Evolutionary conservation across 2,797 vertebrate species (phyloP).

Genomic region (Nasua narica): DNA sequence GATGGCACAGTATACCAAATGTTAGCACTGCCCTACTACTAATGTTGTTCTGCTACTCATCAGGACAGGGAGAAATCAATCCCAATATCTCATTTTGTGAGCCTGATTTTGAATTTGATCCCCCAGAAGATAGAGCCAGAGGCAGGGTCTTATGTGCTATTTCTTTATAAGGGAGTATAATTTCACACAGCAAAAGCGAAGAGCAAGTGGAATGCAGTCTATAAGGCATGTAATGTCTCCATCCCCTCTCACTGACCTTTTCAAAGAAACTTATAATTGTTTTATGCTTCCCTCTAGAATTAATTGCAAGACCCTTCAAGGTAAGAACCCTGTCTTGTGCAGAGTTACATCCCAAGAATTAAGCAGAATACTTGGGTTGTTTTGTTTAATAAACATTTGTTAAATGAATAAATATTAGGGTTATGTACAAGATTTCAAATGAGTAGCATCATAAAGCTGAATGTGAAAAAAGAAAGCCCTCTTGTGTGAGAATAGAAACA

Average conservation of each 20-base stretch:
- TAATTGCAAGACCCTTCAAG: not conserved
- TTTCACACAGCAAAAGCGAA: not conserved
- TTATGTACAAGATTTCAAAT: not conserved
- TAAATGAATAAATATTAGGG: not conserved
- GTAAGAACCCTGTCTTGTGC: accelerated
- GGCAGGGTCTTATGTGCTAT: not conserved
- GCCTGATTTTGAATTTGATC: not conserved
- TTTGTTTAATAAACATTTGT: not conserved
- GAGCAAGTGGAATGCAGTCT: not conserved
- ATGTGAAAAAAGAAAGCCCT: not conserved
- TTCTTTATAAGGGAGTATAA: not conserved
- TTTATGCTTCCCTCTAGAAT: not conserved
- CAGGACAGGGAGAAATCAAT: not conserved
- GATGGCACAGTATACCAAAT: not conserved
- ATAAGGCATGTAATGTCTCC: not conserved
- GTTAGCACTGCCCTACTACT: not conserved
- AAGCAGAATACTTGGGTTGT: not conserved
- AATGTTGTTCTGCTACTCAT: accelerated
- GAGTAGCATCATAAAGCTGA: not conserved
- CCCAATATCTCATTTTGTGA: not conserved
- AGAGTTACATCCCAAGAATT: accelerated
- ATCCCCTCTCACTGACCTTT: not conserved
- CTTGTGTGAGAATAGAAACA: not conserved
- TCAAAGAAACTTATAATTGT: not conserved
- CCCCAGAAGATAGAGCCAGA: not conserved